phyloP scores from a whole-genome alignment of 1,140 invertebrate species.

The Apocrypta bakeri region DNA sequence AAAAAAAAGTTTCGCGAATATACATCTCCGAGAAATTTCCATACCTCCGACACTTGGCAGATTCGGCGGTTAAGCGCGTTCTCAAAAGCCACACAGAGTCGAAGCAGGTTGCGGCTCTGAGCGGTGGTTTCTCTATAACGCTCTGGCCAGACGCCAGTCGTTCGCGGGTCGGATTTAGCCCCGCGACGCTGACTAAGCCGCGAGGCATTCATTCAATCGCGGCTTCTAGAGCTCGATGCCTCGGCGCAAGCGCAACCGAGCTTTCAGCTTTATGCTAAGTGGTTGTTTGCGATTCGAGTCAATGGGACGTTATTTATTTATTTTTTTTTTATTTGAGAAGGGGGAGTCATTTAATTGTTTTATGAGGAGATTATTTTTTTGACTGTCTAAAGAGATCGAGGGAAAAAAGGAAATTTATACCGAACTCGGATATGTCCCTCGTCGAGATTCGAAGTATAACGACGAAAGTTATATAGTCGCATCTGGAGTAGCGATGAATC shows the following conservation, averaged over 20 bases:
- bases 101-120: slow-evolving; percentile 69
- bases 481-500: slow-evolving; percentile 22
- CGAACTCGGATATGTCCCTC: slow-evolving; percentile 12
- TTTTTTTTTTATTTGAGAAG: neutral
- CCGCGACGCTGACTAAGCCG: slow-evolving; percentile 73
- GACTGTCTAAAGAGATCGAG: too few species aligned
- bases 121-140: neutral
- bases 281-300: neutral
- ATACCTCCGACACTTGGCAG: too few species aligned
- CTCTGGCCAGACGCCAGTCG: slow-evolving; percentile 64
- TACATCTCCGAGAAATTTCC: too few species aligned
- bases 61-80: too few species aligned
- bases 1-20: too few species aligned
- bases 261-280: slow-evolving; percentile 7
- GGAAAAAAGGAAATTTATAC: too few species aligned
- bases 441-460: neutral
- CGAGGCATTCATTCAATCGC: slow-evolving; percentile 73
- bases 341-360: neutral
- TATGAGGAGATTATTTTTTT: too few species aligned
- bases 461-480: slow-evolving; percentile 29
- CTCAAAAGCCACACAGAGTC: too few species aligned
- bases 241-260: neutral
- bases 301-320: neutral
- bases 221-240: slow-evolving; percentile 4
- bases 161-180: slow-evolving; percentile 68